Base-by-base conservation (phyloP, 2,888 invertebrate genomes). In the Standfussiana lucernea region DNA sequence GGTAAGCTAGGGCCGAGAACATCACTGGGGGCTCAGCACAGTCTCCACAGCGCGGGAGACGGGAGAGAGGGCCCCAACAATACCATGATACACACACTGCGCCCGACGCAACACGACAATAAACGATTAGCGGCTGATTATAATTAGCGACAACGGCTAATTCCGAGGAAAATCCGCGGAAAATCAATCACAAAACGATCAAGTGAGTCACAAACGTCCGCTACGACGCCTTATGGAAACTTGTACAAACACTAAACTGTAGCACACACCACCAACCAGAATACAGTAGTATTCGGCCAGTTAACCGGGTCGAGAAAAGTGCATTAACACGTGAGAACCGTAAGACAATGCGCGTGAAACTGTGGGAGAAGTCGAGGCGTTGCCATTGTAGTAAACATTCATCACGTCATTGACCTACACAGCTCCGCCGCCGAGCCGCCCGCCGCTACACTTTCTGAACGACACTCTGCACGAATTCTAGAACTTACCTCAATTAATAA, bases 351-450 rank as follows among this genome's bases (percentile, higher is more conserved):
- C 94, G 92, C 93, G 94, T 92, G 95, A 96, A 96, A 96, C 95
- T 96, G 95, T 95, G 96, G 92, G 95, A 96, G 94, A 93, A 90
- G 90, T 90, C 93, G 95, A 97, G 97, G 97, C 97, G 97, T 97
- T 97, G 96, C 96, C 97, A 94, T 95, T 94, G 93, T 96, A 94
- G 95, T 96, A 96, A 96, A 97, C 96, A 96, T 89, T 91, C 90
- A 96, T 96, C 96, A 95, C 96, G 97, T 96, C 96, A 97, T 93
- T 95, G 92, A 93, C 94, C 93, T 80, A 86, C 82, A 88, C 88
- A 77, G 40, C 56, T 50, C 40, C 93, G 79, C 84, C 68, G 77
- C 72, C 62, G 50, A 81, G 62, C 75, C 40, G 64, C 45, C 47
- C 65, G 47, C 78, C 77, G 79, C 84, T 86, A 86, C 82, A 88